Evolutionary conservation across 1,140 invertebrate species (phyloP).

Genomic region (Calycopis cecrops): DNA sequence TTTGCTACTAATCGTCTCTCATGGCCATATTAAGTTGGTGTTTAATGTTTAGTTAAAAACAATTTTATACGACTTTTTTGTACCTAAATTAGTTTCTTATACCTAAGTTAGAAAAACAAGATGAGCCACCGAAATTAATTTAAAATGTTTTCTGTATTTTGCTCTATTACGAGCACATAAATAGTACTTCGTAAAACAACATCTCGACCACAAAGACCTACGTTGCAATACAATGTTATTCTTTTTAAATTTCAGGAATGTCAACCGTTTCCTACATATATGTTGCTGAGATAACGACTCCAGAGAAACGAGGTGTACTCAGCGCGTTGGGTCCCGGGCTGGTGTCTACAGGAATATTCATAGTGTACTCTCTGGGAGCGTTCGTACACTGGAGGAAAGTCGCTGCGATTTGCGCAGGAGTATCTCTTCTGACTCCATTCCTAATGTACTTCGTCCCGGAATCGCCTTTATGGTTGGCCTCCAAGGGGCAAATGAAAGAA

Average conservation of each 20-base stretch:
- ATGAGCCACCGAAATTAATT: too few species aligned
- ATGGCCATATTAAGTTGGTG: neutral
- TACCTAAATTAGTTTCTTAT: too few species aligned
- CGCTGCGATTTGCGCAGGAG: conserved; percentile 77
- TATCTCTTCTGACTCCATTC: conserved; percentile 76
- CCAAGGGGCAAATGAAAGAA: conserved; percentile 74
- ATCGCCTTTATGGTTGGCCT: conserved; percentile 79
- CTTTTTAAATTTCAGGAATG: conserved; percentile 70
- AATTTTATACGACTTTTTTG: neutral
- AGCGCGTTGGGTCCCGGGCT: conserved; percentile 79
- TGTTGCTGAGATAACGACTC: conserved; percentile 77
- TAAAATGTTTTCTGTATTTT: too few species aligned
- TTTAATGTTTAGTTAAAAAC: neutral
- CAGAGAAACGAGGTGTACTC: conserved; percentile 74
- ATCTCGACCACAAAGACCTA: too few species aligned
- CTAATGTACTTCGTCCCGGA: conserved; percentile 81
- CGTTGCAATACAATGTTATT: conserved; percentile 5
- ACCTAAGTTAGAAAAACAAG: too few species aligned
- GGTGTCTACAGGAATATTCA: conserved; percentile 80
- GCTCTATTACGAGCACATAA: too few species aligned
- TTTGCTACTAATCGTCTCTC: too few species aligned
- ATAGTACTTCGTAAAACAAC: too few species aligned
- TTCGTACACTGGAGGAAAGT: conserved; percentile 78
- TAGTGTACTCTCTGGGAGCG: conserved; percentile 79
- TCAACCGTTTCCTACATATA: conserved; percentile 78